Conservation (phyloP, 1,140 invertebrate species). For the Dermatophagoides farinae region DNA sequence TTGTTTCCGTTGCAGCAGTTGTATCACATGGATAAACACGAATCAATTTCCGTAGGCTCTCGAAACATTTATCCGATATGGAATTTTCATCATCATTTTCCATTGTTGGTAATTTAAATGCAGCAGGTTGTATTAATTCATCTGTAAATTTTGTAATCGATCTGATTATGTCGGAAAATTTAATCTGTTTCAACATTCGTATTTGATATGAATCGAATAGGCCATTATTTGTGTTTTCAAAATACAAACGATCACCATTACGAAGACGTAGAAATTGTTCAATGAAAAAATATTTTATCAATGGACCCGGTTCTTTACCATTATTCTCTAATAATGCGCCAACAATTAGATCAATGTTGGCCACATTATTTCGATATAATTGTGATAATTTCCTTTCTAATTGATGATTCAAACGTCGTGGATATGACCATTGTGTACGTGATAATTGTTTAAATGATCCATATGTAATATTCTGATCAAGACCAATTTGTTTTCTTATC, state of each 20-base stretch:
- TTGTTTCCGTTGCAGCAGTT: neutral
- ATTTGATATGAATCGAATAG: slow-evolving; percentile 37
- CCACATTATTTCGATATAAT: slow-evolving; percentile 31
- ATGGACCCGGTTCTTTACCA: slow-evolving; percentile 31
- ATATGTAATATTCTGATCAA: neutral
- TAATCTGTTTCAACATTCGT: slow-evolving; percentile 30
- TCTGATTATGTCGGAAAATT: slow-evolving; percentile 35
- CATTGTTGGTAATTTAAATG: slow-evolving; percentile 32
- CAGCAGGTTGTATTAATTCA: slow-evolving; percentile 34
- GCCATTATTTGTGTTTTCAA: slow-evolving; percentile 33
- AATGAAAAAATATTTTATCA: slow-evolving; percentile 34
- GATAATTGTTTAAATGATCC: neutral
- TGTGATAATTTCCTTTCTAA: slow-evolving; percentile 20
- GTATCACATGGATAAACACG: neutral
- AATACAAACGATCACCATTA: slow-evolving; percentile 38
- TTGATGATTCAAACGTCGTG: neutral
- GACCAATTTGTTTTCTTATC: neutral
- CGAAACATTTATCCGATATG: neutral
- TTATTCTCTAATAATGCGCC: slow-evolving; percentile 45
- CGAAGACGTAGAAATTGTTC: slow-evolving; percentile 36
- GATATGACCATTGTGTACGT: neutral
- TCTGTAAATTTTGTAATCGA: slow-evolving; percentile 31
- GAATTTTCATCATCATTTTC: neutral
- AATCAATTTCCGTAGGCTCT: neutral
- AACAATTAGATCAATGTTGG: slow-evolving; percentile 41